These are phyloP conservation scores for Xenopus petersii DNA, from an alignment of 2,797 vertebrate species.

Conservation along the genomic window DNA sequence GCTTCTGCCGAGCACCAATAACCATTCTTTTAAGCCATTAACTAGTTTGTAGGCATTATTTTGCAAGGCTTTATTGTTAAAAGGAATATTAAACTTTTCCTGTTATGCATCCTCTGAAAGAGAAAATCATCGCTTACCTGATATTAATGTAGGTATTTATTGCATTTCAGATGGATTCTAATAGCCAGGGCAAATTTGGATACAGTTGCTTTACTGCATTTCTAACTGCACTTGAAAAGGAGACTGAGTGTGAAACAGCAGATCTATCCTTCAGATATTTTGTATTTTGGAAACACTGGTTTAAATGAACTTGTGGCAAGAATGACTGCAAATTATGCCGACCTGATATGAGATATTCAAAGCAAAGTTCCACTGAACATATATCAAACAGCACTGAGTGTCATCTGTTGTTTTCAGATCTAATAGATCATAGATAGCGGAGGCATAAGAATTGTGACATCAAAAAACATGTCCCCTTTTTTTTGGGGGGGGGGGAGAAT, in stretches of 20 bases:
- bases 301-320: constrained; percentile 67
- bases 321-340: constrained; percentile 62
- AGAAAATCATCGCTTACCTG: background rate
- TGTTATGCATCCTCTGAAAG: constrained; percentile 43
- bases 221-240: constrained; percentile 59
- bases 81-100: constrained; percentile 53
- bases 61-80: constrained; percentile 61
- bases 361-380: constrained; percentile 58
- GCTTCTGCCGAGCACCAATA: constrained; percentile 56
- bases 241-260: constrained; percentile 53
- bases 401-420: constrained; percentile 66
- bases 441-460: constrained; percentile 59
- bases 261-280: constrained; percentile 54
- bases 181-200: constrained; percentile 52
- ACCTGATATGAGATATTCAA: constrained; percentile 58
- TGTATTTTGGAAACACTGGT: constrained; percentile 57
- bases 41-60: constrained; percentile 56
- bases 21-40: constrained; percentile 61
- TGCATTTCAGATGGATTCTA: constrained; percentile 35
- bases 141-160: constrained; percentile 37
- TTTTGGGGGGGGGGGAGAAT: constrained; percentile 57
- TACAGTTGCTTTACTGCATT: constrained; percentile 55
- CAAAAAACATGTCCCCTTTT: constrained; percentile 67
- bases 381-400: constrained; percentile 66
- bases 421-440: constrained; percentile 61